A percentile compares a stretch with the other conserved stretches of the same genome.
phyloP scores from a whole-genome alignment of 2,888 invertebrate species.

The Corbicula japonica region DNA sequence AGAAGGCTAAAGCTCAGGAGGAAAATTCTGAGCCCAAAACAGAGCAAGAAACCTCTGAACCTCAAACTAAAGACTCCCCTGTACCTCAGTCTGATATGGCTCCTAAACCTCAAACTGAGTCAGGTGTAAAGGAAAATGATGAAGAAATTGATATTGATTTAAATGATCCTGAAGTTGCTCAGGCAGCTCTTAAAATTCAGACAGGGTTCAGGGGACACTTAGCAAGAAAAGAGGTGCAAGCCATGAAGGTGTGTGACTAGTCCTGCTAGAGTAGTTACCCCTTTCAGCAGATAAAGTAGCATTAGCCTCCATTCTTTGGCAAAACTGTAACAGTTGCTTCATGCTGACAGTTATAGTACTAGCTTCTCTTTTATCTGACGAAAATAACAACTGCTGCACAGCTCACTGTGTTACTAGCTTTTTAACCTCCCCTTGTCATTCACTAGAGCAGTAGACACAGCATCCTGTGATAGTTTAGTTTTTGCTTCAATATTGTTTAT shows the following conservation, averaged over 20 bases:
- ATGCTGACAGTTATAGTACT: no score
- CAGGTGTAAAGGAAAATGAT: constrained; percentile 17
- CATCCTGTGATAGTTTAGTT: no score
- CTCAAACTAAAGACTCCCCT: background rate
- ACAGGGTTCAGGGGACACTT: constrained; percentile 82
- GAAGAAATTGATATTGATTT: constrained; percentile 82
- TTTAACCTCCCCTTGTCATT: no score
- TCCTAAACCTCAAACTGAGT: background rate
- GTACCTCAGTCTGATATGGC: constrained; percentile 14
- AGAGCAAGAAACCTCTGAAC: no score
- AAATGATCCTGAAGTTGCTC: constrained; percentile 82
- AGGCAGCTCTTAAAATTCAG: constrained; percentile 85
- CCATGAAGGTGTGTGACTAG: constrained; percentile 64
- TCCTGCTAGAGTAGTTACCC: constrained; percentile 5
- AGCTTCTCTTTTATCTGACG: no score
- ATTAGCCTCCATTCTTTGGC: constrained; percentile 1
- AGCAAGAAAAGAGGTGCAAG: constrained; percentile 74
- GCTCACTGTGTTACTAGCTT: no score
- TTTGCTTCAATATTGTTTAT: no score
- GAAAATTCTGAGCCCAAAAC: no score
- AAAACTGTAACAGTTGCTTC: background rate
- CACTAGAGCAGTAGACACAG: no score
- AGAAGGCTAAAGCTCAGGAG: constrained; percentile 2
- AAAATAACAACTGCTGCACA: constrained; percentile 1
- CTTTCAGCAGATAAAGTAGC: background rate